Evolutionary conservation across 2,113 vertebrate genomes (phyloP).

Genomic region (Neolamprologus devosi): DNA sequence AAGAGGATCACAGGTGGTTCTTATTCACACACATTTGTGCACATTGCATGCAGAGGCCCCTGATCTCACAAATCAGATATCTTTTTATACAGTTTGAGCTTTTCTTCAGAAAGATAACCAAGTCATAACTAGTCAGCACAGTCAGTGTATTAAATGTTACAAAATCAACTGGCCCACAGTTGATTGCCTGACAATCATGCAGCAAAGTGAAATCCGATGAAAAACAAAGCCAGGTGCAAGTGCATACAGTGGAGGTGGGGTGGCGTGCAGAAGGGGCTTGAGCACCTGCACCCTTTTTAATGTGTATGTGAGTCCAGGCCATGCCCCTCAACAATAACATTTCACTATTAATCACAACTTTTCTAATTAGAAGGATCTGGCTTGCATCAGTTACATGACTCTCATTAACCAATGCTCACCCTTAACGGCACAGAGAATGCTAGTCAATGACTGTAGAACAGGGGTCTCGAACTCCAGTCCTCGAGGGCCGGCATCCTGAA

Average conservation of each 20-base stretch:
- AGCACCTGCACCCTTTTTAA: neutral
- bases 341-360: neutral
- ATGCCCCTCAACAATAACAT: neutral
- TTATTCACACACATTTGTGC: neutral
- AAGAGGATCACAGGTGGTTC: neutral
- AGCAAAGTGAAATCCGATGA: neutral
- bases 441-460: neutral
- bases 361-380: neutral
- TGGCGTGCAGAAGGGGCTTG: neutral
- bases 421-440: neutral
- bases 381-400: neutral
- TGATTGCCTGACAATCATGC: fast-evolving
- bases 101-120: neutral
- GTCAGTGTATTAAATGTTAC: neutral
- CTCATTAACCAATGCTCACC: neutral
- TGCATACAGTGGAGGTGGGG: neutral
- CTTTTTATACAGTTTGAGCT: neutral
- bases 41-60: fast-evolving
- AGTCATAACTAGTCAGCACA: neutral
- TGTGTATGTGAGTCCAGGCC: neutral
- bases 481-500: neutral
- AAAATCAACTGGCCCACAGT: neutral
- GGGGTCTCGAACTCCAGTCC: neutral
- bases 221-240: neutral
- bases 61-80: neutral